A percentile compares a stretch with the other conserved stretches of the same genome.
Evolutionary conservation across 1,140 invertebrate genomes (phyloP).

Genomic region (Leptinotarsa texana): DNA sequence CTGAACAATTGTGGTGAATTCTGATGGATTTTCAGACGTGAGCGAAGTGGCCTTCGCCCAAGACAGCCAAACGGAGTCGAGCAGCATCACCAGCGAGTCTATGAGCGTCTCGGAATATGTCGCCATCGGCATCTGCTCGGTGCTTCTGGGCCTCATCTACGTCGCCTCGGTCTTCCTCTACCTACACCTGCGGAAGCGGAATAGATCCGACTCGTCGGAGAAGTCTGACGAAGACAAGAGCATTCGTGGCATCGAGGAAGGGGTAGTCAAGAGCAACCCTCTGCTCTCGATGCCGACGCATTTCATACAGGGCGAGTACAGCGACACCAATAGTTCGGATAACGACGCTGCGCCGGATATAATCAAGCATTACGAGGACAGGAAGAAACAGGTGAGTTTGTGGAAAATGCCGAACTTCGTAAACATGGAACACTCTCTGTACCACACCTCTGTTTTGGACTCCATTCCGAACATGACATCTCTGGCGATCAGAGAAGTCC

Average conservation of each 20-base stretch:
- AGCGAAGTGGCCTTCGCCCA: constrained; percentile 77
- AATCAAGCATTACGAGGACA: constrained; percentile 48
- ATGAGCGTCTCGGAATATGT: constrained; percentile 74
- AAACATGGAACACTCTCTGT: too few species aligned
- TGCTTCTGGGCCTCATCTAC: constrained; percentile 80
- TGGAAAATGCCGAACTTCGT: neutral
- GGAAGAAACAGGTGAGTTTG: constrained; percentile 42
- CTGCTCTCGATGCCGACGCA: constrained; percentile 65
- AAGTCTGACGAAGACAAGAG: constrained; percentile 41
- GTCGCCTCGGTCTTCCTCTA: constrained; percentile 81
- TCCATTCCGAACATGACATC: too few species aligned
- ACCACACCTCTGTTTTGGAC: too few species aligned
- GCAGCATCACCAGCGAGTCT: constrained; percentile 54
- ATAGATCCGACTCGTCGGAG: constrained; percentile 42
- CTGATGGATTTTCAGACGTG: constrained; percentile 61
- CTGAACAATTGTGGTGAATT: neutral
- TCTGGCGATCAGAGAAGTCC: too few species aligned
- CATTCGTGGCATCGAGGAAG: constrained; percentile 58
- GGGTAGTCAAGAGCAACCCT: constrained; percentile 77
- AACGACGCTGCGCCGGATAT: constrained; percentile 48
- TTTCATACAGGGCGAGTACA: constrained; percentile 59
- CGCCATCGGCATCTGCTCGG: constrained; percentile 78
- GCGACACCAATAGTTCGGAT: constrained; percentile 58
- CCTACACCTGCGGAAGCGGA: constrained; percentile 64
- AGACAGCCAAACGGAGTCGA: constrained; percentile 63